Evolutionary conservation across 2,797 vertebrate genomes (phyloP).

Genomic region (Ispidina picta): DNA sequence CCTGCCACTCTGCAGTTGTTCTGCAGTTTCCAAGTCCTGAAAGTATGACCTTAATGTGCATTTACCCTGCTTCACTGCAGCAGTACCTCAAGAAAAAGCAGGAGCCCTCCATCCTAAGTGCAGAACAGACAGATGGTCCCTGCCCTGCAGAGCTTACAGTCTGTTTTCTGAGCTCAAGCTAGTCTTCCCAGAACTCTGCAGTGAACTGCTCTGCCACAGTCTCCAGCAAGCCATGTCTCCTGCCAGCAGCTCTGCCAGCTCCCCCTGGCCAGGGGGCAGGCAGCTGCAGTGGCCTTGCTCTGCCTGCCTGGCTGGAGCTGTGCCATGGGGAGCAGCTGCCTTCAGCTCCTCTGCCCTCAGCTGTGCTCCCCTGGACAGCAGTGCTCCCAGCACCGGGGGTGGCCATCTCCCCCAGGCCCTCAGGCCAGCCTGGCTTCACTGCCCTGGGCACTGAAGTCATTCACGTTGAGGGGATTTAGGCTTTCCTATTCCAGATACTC

Average conservation of each 20-base stretch:
- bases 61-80: not conserved
- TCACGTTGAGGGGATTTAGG: not conserved
- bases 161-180: not conserved
- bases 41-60: not conserved
- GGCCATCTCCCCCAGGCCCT: not conserved
- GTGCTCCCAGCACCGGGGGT: not conserved
- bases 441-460: not conserved
- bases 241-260: conserved; percentile 1
- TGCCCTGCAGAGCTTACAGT: conserved; percentile 4
- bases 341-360: not conserved
- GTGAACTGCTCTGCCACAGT: not conserved
- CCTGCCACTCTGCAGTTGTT: not conserved
- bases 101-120: not conserved
- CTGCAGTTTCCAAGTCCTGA: not conserved
- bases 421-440: not conserved
- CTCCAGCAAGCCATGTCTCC: not conserved
- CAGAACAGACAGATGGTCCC: conserved; percentile 29
- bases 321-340: not conserved
- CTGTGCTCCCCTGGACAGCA: not conserved
- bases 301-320: not conserved
- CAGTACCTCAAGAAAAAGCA: not conserved
- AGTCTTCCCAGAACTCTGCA: not conserved
- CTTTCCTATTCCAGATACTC: not conserved
- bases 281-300: not conserved
- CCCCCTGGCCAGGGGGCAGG: conserved; percentile 10